phyloP scores from a whole-genome alignment of 2,113 vertebrate species.

The Atherinomorus stipes region DNA sequence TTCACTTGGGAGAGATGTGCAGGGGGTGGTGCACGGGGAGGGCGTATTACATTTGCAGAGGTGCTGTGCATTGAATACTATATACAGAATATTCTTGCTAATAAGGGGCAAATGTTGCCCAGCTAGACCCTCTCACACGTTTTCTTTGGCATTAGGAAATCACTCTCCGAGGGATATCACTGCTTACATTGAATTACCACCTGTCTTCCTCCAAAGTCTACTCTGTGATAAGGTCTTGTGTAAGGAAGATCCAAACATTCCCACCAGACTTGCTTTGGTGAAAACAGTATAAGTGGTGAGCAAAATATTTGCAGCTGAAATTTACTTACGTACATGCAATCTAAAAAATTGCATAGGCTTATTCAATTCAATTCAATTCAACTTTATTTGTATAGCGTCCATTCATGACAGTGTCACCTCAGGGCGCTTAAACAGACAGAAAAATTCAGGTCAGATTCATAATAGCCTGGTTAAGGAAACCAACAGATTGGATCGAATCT shows the following conservation, averaged over 20 bases:
- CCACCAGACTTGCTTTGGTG: neutral
- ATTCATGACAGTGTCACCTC: too few relatives aligned
- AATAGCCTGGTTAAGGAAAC: too few relatives aligned
- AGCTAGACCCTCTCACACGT: neutral
- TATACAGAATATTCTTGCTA: neutral
- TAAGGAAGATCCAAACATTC: conserved; percentile 4
- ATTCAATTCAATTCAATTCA: too few relatives aligned
- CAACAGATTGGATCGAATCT: too few relatives aligned
- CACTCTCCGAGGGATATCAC: neutral
- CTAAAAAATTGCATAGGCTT: neutral
- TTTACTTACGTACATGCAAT: too few relatives aligned
- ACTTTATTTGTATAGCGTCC: too few relatives aligned
- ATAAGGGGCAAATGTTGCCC: neutral
- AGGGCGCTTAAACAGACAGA: too few relatives aligned
- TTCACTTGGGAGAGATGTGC: conserved; percentile 8
- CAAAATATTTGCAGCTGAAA: neutral
- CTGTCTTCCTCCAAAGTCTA: neutral
- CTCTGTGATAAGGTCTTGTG: neutral
- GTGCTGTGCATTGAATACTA: conserved; percentile 15
- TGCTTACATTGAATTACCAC: neutral
- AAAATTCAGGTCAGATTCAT: too few relatives aligned
- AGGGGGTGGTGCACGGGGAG: conserved; percentile 33
- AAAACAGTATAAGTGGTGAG: neutral
- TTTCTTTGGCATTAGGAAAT: neutral
- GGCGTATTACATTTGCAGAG: neutral